These are phyloP conservation scores for Dryococelus australis DNA, from an alignment of 2,888 invertebrate genomes.

Conservation along the genomic window DNA sequence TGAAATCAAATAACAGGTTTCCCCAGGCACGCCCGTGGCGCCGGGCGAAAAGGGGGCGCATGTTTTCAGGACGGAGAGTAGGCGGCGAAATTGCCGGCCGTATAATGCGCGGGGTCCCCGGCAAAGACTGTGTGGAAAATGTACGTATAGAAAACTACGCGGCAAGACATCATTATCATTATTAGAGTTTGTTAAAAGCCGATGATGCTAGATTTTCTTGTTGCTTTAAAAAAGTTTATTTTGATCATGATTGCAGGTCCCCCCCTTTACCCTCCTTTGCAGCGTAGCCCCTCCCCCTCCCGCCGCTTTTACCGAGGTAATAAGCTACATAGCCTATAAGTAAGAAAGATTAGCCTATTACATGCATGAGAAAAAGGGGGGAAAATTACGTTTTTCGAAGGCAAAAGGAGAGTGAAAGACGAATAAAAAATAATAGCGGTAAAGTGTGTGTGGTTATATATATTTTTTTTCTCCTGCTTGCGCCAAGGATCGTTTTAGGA, in stretches of 20 bases:
- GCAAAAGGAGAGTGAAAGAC: conserved; percentile 36
- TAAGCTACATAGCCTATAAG: conserved; percentile 28
- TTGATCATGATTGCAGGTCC: conserved; percentile 40
- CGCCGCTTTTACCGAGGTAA: conserved; percentile 16
- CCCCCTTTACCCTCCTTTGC: background rate
- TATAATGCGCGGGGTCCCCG: conserved; percentile 33
- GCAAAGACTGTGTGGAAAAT: conserved; percentile 4
- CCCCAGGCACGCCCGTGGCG: no score
- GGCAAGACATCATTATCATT: conserved; percentile 39
- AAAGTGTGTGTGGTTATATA: conserved; percentile 29
- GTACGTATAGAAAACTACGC: conserved; percentile 26
- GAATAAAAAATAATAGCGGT: conserved; percentile 34
- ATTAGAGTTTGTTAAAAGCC: conserved; percentile 42
- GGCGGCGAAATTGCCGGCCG: conserved; percentile 35
- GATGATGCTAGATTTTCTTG: conserved; percentile 39
- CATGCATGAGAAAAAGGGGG: conserved; percentile 41
- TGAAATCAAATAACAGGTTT: background rate
- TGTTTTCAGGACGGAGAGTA: conserved; percentile 35
- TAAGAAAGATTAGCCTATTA: conserved; percentile 40
- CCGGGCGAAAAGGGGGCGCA: background rate
- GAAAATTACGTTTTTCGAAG: conserved; percentile 40
- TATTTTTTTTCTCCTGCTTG: conserved; percentile 11
- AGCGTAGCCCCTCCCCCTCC: background rate
- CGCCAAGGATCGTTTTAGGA: conserved; percentile 38
- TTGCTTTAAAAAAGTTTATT: conserved; percentile 42